Evolutionary conservation across 2,113 vertebrate genomes (phyloP).

Genomic region (Marmota monax): DNA sequence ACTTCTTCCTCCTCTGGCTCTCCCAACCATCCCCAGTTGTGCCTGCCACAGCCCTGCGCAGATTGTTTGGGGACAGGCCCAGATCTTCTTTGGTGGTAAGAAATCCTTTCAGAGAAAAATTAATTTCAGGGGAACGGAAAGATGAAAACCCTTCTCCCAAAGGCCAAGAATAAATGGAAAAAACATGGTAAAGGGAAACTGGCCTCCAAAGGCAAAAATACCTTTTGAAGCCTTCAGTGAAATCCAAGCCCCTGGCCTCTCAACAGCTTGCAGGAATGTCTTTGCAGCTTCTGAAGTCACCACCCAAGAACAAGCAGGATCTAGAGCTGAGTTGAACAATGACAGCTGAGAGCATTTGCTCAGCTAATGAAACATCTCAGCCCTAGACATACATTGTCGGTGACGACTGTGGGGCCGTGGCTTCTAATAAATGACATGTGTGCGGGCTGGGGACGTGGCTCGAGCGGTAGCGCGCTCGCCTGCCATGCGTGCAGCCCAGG

Average conservation of each 20-base stretch:
- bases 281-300: background rate
- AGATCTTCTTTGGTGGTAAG: conserved; percentile 33
- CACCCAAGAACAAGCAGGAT: background rate
- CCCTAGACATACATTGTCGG: background rate
- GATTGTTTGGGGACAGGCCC: background rate
- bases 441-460: too few species aligned
- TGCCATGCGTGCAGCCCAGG: too few species aligned
- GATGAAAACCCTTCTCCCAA: conserved; percentile 26
- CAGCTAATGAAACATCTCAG: background rate
- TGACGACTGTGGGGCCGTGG: background rate
- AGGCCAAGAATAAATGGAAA: background rate
- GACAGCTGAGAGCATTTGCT: background rate
- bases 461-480: too few species aligned
- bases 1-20: background rate
- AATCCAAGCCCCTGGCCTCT: conserved; percentile 19
- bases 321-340: background rate
- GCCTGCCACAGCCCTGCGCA: background rate
- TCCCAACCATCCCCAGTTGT: background rate
- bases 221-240: conserved; percentile 22
- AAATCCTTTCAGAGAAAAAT: conserved; percentile 62
- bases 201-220: conserved; percentile 21
- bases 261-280: background rate
- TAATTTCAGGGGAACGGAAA: conserved; percentile 47
- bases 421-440: background rate
- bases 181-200: background rate